Evolutionary conservation across 2,113 vertebrate species (phyloP).

Genomic region (Pluvialis apricaria): DNA sequence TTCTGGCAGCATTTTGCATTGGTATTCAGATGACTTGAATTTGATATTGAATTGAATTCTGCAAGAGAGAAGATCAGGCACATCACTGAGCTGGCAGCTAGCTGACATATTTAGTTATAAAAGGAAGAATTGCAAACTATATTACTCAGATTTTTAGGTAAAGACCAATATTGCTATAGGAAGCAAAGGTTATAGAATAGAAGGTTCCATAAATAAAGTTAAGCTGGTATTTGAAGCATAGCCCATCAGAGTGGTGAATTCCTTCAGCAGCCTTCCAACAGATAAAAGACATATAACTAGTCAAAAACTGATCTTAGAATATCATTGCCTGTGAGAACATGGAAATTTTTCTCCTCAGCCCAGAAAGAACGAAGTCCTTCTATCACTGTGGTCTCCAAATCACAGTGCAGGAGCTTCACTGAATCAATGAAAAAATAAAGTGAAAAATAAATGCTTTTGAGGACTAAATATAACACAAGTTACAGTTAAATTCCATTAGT

Average conservation of each 20-base stretch:
- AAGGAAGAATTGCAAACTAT: conserved; percentile 32
- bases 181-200: not conserved
- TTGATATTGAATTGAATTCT: conserved; percentile 52
- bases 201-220: not conserved
- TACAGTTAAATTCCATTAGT: not conserved
- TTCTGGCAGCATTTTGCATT: not conserved
- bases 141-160: not conserved
- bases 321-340: not conserved
- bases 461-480: not conserved
- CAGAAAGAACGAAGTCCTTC: not conserved
- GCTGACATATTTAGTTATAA: conserved; percentile 14
- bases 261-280: not conserved
- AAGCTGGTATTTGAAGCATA: not conserved
- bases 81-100: conserved; percentile 45
- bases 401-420: not conserved
- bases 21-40: conserved; percentile 15
- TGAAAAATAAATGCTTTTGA: not conserved
- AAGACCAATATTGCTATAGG: not conserved
- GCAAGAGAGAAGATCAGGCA: conserved; percentile 40
- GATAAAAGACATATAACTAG: not conserved
- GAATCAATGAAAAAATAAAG: not conserved
- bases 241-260: not conserved
- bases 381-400: not conserved
- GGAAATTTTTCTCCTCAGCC: not conserved
- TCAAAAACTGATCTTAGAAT: not conserved